Base-by-base conservation (phyloP, 2,888 invertebrate species). In the Conops quadrifasciatus region DNA sequence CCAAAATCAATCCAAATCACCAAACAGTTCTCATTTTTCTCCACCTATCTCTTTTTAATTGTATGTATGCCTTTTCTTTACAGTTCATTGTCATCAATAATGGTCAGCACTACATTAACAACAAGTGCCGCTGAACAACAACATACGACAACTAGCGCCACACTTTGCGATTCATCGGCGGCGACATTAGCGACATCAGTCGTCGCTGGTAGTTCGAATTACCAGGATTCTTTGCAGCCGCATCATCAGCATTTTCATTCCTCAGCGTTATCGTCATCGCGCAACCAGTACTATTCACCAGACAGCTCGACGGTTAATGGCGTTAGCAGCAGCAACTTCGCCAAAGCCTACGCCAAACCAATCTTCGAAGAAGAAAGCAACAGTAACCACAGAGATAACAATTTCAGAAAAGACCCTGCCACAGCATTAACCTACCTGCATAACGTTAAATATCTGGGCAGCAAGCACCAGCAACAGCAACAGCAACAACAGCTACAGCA, bases 101-200 rank as follows among this genome's bases (percentile, higher is more conserved):
- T 85, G 85, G 85, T 85, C 82, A 85, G 85, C 82, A 84, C 85
- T 83, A 82, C 85, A 83, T 84, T 85, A 84, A 83, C 85, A 77
- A 83, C 85, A 81, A 84, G 83, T 79, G 84, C 85, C 82, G 81
- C 85, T 80, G 82, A 83, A 84, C 84, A 84, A 82, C 80, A 82
- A n/a, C n/a, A n/a, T n/a, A n/a, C n/a, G 79, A 83, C 83, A 81
- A 84, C 84, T 84, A 80, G 85, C 81, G 75, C 76, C 64, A 75
- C 77, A 78, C 81, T 78, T 78, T 80, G 75, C 78, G 79, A 26
- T 47, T 51, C 72, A 53, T 62, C 74, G 65, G 64, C 74, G 65
- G 64, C 81, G 75, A 71, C 80, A 75, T 67, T 80, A 76, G 70
- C 78, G 75, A 70, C 78, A 74, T 72, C 78, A 73, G 68, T 81